A percentile compares a stretch with the other conserved stretches of the same genome.
Conservation (phyloP, 2,888 invertebrate genomes). For the Amphipoea oculea region DNA sequence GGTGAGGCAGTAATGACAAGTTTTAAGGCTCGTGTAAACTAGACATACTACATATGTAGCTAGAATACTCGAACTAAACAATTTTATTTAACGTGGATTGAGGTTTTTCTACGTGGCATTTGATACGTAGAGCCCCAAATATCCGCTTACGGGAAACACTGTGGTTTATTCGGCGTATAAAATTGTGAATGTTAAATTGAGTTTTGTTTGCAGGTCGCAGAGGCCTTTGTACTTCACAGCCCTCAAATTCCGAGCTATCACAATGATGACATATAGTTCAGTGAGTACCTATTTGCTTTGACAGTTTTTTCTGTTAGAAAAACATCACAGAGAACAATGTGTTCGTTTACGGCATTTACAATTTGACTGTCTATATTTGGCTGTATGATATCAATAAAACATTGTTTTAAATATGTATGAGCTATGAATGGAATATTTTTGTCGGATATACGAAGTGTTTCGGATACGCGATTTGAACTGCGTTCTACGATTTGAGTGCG, state of each 20-base stretch:
- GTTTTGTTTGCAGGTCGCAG: constrained; percentile 79
- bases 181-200: constrained; percentile 43
- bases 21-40: neutral
- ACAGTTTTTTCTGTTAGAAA: neutral
- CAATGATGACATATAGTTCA: constrained; percentile 82
- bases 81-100: neutral
- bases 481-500: neutral
- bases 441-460: neutral
- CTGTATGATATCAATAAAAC: neutral
- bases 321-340: neutral
- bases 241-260: constrained; percentile 81
- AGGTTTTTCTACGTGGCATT: constrained; percentile 14
- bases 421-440: neutral
- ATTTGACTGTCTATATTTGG: neutral
- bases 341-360: neutral
- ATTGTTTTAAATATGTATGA: neutral
- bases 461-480: too few species aligned
- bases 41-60: neutral
- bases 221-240: constrained; percentile 85
- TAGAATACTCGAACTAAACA: neutral
- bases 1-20: neutral
- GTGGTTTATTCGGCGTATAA: constrained; percentile 29
- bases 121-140: constrained; percentile 23
- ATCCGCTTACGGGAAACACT: constrained; percentile 19
- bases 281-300: constrained; percentile 72